These are phyloP conservation scores for Argentina silus DNA, from an alignment of 2,797 vertebrate species.

Conservation along the genomic window DNA sequence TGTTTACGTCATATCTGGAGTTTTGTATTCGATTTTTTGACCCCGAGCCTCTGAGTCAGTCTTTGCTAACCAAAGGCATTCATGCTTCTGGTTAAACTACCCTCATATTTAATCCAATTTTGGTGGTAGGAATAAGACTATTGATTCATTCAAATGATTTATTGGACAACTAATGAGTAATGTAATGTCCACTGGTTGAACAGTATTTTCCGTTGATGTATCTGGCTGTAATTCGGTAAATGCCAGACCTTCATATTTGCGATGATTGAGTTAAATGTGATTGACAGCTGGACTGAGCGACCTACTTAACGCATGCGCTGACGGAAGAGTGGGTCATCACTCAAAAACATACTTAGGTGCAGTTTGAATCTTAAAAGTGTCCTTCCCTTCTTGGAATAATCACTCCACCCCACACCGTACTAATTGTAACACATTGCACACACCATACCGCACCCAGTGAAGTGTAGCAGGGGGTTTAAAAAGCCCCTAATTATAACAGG, in stretches of 20 bases:
- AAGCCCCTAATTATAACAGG: too few relatives aligned
- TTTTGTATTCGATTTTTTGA: too few relatives aligned
- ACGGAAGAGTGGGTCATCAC: too few relatives aligned
- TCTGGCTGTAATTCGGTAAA: neutral
- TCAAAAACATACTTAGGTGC: neutral
- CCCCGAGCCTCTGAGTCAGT: too few relatives aligned
- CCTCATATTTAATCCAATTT: neutral
- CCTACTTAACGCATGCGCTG: neutral
- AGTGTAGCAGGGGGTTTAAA: neutral
- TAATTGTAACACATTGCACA: neutral
- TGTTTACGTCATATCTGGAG: neutral
- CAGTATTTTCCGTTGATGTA: slow-evolving; percentile 16
- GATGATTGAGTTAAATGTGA: slow-evolving; percentile 10
- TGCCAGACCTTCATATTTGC: slow-evolving; percentile 7
- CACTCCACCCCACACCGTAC: neutral
- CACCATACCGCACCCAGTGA: neutral
- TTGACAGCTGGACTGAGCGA: slow-evolving; percentile 6
- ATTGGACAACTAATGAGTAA: neutral
- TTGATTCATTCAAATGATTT: neutral
- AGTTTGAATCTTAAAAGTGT: too few relatives aligned
- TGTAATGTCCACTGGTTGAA: neutral
- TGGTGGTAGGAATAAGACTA: neutral
- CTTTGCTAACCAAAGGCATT: too few relatives aligned
- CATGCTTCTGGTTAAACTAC: too few relatives aligned
- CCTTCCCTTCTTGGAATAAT: too few relatives aligned